phyloP scores from a whole-genome alignment of 2,888 invertebrate genomes.

The Caenorhabditis sp. region DNA sequence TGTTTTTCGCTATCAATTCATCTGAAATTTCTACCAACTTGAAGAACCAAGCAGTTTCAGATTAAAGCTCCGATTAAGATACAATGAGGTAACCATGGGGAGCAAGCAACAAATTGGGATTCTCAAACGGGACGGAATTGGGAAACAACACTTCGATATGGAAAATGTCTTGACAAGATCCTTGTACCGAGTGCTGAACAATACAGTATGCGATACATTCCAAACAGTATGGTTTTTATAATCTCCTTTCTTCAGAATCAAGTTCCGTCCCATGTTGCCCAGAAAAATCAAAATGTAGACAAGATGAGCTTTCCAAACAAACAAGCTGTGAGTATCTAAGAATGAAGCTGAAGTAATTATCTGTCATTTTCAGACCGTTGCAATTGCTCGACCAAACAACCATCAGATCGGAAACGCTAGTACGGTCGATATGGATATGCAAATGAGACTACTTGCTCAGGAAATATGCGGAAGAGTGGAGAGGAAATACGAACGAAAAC shows the following conservation, averaged over 20 bases:
- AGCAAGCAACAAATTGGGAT: conserved; percentile 44
- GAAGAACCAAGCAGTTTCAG: neutral
- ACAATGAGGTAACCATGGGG: conserved; percentile 16
- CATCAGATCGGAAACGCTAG: conserved; percentile 47
- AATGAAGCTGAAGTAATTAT: neutral
- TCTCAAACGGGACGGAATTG: conserved; percentile 43
- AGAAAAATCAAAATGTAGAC: conserved; percentile 53
- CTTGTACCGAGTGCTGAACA: conserved; percentile 58
- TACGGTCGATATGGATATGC: conserved; percentile 48
- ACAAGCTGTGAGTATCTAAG: conserved; percentile 7
- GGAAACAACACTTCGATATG: conserved; percentile 62
- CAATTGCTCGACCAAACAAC: conserved; percentile 59
- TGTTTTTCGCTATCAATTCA: neutral
- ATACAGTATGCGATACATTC: conserved; percentile 22
- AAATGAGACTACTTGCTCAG: conserved; percentile 66
- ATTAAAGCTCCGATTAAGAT: neutral
- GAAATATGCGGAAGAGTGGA: conserved; percentile 63
- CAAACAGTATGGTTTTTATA: neutral
- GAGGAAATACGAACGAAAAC: conserved; percentile 59
- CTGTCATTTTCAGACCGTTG: conserved; percentile 19
- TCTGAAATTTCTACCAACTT: neutral
- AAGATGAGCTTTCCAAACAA: conserved; percentile 19
- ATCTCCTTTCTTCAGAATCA: conserved; percentile 25
- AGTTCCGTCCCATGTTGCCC: conserved; percentile 26
- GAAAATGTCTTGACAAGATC: conserved; percentile 63